These are phyloP conservation scores for Selene dorsalis DNA, from an alignment of 2,797 vertebrate species.

Conservation along the genomic window DNA sequence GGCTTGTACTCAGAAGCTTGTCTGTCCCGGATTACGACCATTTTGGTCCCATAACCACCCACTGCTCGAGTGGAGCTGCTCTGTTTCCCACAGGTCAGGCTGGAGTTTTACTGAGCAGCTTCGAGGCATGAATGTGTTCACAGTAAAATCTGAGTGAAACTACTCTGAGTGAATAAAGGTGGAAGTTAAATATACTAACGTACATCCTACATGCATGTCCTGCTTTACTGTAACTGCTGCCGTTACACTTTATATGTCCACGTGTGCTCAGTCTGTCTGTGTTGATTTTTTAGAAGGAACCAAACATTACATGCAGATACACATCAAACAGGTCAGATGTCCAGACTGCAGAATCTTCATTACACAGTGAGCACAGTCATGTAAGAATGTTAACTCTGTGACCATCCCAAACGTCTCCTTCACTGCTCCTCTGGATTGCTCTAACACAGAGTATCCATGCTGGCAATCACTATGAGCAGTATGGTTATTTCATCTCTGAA, in stretches of 20 bases:
- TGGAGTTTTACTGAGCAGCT: conserved; percentile 8
- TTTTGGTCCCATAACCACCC: not conserved
- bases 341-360: conserved; percentile 17
- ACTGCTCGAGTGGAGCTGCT: conserved; percentile 11
- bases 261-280: not conserved
- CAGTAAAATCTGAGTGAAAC: not conserved
- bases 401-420: conserved; percentile 38
- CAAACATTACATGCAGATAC: conserved; percentile 3
- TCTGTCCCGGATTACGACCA: not conserved
- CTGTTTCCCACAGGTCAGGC: not conserved
- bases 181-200: not conserved
- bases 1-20: not conserved
- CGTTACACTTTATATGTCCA: not conserved
- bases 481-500: conserved; percentile 71
- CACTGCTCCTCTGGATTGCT: conserved; percentile 23
- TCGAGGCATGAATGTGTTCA: not conserved
- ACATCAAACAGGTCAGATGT: conserved; percentile 13
- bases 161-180: not conserved
- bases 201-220: not conserved
- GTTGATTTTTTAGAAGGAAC: not conserved
- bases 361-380: conserved; percentile 17
- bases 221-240: not conserved
- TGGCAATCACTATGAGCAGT: conserved; percentile 46
- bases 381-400: conserved; percentile 31
- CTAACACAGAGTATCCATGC: conserved; percentile 44